phyloP scores from a whole-genome alignment of 2,797 vertebrate species.

The Coregonus suidteri region DNA sequence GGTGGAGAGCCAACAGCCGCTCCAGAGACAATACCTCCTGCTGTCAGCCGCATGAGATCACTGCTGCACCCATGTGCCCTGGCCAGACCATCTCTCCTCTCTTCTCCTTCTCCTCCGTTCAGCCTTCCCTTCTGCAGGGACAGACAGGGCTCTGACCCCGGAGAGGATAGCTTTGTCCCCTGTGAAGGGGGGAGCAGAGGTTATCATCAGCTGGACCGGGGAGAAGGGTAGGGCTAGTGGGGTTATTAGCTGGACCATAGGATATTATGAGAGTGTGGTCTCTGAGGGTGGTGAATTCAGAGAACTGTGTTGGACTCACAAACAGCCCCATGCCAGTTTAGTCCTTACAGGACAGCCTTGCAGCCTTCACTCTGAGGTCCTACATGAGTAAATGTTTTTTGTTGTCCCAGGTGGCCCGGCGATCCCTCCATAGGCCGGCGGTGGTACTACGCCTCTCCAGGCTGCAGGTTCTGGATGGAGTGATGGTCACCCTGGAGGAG shows the following conservation, averaged over 20 bases:
- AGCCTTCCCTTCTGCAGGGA: constrained; percentile 47
- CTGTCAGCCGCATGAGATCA: constrained; percentile 61
- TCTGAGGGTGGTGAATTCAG: background rate
- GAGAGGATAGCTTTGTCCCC: constrained; percentile 35
- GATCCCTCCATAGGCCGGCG: constrained; percentile 73
- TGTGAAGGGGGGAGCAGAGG: constrained; percentile 31
- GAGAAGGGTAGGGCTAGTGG: background rate
- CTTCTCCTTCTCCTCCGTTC: constrained; percentile 32
- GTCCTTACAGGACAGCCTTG: constrained; percentile 19
- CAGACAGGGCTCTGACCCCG: constrained; percentile 39
- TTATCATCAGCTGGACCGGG: constrained; percentile 48
- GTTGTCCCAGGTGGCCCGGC: constrained; percentile 75
- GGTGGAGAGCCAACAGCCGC: constrained; percentile 59
- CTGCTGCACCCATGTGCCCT: constrained; percentile 51
- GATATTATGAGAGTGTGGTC: constrained; percentile 29
- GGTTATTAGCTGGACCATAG: constrained; percentile 29
- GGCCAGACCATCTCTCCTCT: constrained; percentile 32
- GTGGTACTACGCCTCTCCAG: constrained; percentile 76
- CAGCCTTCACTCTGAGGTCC: constrained; percentile 1
- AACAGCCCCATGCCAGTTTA: constrained; percentile 50
- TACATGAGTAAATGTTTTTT: background rate
- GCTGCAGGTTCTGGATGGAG: constrained; percentile 84
- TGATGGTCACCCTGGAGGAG: constrained; percentile 78
- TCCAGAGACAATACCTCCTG: constrained; percentile 63
- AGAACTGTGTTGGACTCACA: constrained; percentile 21